Evolutionary conservation across 2,888 invertebrate species (phyloP).

Genomic region (Erebia epiphron): DNA sequence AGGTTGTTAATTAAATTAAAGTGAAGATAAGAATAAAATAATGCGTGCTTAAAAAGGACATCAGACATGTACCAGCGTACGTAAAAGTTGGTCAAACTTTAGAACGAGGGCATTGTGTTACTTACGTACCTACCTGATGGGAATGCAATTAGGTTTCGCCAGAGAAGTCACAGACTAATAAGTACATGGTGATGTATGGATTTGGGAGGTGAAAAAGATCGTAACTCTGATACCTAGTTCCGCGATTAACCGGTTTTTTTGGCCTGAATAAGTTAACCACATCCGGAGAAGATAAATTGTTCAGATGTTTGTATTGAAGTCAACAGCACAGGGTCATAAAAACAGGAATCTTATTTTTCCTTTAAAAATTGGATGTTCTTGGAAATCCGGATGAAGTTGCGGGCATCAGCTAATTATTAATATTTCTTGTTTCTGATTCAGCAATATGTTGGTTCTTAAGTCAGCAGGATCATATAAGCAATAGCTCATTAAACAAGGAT

Average conservation of each 20-base stretch:
- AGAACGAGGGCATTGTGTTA: slow-evolving; percentile 19
- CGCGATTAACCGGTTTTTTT: not conserved
- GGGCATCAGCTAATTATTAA: too few relatives aligned
- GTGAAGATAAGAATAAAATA: too few relatives aligned
- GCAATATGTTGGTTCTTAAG: too few relatives aligned
- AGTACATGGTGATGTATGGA: slow-evolving; percentile 35
- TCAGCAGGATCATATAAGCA: too few relatives aligned
- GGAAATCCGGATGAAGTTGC: too few relatives aligned
- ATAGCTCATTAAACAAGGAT: too few relatives aligned
- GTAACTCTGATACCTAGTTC: slow-evolving; percentile 38
- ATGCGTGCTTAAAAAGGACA: not conserved
- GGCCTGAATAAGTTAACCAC: not conserved
- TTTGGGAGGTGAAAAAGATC: slow-evolving; percentile 31
- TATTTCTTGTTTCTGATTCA: too few relatives aligned
- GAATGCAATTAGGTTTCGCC: slow-evolving; percentile 61
- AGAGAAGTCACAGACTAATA: slow-evolving; percentile 18
- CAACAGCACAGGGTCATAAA: not conserved
- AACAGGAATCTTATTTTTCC: too few relatives aligned
- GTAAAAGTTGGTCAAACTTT: slow-evolving; percentile 19
- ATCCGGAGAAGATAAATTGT: not conserved
- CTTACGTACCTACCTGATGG: slow-evolving; percentile 55
- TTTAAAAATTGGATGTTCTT: not conserved
- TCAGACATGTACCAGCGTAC: slow-evolving; percentile 1
- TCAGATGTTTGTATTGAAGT: not conserved
- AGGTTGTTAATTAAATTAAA: too few relatives aligned